A percentile compares a stretch with the other conserved stretches of the same genome.
Conservation (phyloP, 2,888 invertebrate species). For the Drosophila trichaetosa region DNA sequence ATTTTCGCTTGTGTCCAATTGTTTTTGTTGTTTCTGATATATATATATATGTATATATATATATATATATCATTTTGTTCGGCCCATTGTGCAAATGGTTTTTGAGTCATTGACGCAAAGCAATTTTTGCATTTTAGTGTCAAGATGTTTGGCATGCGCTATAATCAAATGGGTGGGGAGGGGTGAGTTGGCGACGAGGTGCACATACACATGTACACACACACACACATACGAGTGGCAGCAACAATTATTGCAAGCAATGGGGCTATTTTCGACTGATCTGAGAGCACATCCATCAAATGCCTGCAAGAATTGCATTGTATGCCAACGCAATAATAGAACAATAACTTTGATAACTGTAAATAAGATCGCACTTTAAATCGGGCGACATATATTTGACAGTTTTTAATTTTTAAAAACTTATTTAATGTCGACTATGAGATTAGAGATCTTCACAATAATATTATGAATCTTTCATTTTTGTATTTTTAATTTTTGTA, state of each 20-base stretch:
- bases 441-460: not conserved
- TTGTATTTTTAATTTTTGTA: not conserved
- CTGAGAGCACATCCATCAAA: constrained; percentile 45
- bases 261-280: constrained; percentile 71
- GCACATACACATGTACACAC: constrained; percentile 14
- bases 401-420: not conserved
- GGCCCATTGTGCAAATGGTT: constrained; percentile 42
- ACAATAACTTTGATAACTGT: not conserved
- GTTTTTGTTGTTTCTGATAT: constrained; percentile 30
- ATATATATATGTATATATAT: too few relatives aligned
- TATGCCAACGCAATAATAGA: constrained; percentile 37
- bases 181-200: not conserved
- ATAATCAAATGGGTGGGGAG: constrained; percentile 20
- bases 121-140: constrained; percentile 80
- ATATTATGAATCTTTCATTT: not conserved
- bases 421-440: not conserved
- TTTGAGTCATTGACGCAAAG: constrained; percentile 81
- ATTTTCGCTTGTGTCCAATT: constrained; percentile 40
- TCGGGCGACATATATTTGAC: not conserved
- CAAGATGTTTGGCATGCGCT: constrained; percentile 68
- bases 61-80: not conserved
- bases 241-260: constrained; percentile 81
- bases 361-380: too few relatives aligned
- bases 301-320: constrained; percentile 33
- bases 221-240: constrained; percentile 50